Conservation (phyloP, 2,888 invertebrate genomes). For the Drosophila longiperda region DNA sequence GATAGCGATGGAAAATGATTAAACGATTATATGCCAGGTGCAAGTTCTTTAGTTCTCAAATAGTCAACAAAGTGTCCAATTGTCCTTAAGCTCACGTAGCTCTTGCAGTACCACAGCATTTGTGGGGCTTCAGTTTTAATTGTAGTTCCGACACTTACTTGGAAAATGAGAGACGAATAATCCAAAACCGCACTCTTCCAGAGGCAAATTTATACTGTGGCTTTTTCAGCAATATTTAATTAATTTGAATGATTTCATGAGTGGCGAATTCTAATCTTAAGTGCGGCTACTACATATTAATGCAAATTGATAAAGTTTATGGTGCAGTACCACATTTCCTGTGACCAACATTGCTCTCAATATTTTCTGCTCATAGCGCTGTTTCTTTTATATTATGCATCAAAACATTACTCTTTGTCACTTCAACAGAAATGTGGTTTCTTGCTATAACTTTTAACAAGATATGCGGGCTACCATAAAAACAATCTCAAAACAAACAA, state of each 20-base stretch:
- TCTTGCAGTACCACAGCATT: slow-evolving; percentile 11
- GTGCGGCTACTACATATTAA: slow-evolving; percentile 29
- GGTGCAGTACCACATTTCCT: not conserved
- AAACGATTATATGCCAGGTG: slow-evolving; percentile 25
- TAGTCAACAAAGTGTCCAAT: not conserved
- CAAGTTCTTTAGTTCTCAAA: slow-evolving; percentile 1
- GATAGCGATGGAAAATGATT: slow-evolving; percentile 13
- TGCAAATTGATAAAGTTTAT: slow-evolving; percentile 12
- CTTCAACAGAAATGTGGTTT: not conserved
- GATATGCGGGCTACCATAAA: not conserved
- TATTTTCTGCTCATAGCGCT: too few relatives aligned
- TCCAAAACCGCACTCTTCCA: slow-evolving; percentile 21
- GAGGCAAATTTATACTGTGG: slow-evolving; percentile 30
- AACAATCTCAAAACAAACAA: not conserved
- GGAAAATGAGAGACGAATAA: not conserved
- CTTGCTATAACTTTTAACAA: not conserved
- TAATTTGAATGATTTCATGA: slow-evolving; percentile 43
- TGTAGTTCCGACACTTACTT: slow-evolving; percentile 19
- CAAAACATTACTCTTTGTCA: not conserved
- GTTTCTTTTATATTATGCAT: not conserved
- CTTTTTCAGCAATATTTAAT: not conserved
- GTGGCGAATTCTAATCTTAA: slow-evolving; percentile 40
- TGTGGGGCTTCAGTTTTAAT: slow-evolving; percentile 34
- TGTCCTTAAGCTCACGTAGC: not conserved
- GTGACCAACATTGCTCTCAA: not conserved